Evolutionary conservation across 1,140 invertebrate species (phyloP).

Genomic region (Papilio machaon): DNA sequence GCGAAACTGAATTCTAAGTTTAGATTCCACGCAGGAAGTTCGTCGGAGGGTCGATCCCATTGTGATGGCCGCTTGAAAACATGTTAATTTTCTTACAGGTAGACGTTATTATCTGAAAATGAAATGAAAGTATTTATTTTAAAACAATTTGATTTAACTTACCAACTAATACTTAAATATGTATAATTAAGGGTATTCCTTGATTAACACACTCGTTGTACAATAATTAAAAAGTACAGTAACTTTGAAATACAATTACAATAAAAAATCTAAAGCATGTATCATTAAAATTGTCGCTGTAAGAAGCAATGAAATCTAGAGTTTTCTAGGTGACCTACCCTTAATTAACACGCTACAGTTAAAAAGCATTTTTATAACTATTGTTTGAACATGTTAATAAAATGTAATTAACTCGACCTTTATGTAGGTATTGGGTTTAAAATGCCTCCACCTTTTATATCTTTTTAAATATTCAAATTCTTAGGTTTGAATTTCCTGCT

Average conservation of each 20-base stretch:
- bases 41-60: slow-evolving; percentile 5
- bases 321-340: slow-evolving; percentile 17
- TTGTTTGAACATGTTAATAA: slow-evolving; percentile 23
- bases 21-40: slow-evolving; percentile 16
- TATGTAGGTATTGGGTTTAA: neutral
- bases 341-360: slow-evolving; percentile 19
- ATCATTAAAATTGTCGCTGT: slow-evolving; percentile 5
- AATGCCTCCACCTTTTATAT: neutral
- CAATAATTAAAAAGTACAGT: neutral
- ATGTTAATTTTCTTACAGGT: neutral
- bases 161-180: neutral
- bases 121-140: neutral
- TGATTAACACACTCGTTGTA: neutral
- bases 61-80: neutral
- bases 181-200: neutral
- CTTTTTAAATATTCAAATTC: neutral
- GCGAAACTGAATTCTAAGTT: slow-evolving; percentile 40
- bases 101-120: slow-evolving; percentile 2
- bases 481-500: too few species aligned
- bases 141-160: too few species aligned
- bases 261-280: slow-evolving; percentile 9
- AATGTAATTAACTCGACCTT: neutral
- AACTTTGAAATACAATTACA: slow-evolving; percentile 3
- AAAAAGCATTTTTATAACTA: neutral
- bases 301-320: neutral